Evolutionary conservation across 1,140 invertebrate species (phyloP), one percentile per base, ranked within the genome.

Genomic region (Trialeurodes vaporariorum): DNA sequence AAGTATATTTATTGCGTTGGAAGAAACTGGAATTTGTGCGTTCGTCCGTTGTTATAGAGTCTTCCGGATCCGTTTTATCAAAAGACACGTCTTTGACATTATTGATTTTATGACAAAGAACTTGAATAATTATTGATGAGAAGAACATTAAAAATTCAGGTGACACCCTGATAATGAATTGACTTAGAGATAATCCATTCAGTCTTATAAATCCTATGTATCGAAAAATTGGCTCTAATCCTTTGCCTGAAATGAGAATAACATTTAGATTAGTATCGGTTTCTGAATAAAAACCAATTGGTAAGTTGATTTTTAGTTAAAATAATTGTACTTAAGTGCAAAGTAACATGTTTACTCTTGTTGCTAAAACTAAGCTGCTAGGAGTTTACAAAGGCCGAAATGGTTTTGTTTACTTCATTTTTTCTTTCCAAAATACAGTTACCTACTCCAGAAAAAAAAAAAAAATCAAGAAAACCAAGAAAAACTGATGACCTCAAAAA

Each of bases 1-100:
- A 40, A 12, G 71, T 65, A 40, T 65, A 69, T 40, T 67, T 70
- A 59, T 66, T 70, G 49, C 64, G 67, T 40, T 40, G 23, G 17
- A 25, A 65, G 13, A 67, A 22, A 49, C 34, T 49, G 17, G 34
- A 49, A 49, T 49, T 49, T 9, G 34, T 49, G 34, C 34, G 34
- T 49, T 49, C 34, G 17, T 49, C 34, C 17, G 34, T 49, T 49
- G 69, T 69, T 49, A 62, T 25, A 62, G 64, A 58, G 62, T 40
- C 17, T 61, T 70, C 62, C 65, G 66, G 63, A 70, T 5, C 23
- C 58, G 49, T 61, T 27, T 27, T 40, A 27, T 69, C 23, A 23
- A 25, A 21, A 67, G 49, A 21, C 68, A 60, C 61, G 61, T 12
- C 34, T 49, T 49, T 49, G 34, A 49, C 34, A 49, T 49, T 49